Conservation (phyloP, 2,113 vertebrate genomes). For the Pelecanus crispus region DNA sequence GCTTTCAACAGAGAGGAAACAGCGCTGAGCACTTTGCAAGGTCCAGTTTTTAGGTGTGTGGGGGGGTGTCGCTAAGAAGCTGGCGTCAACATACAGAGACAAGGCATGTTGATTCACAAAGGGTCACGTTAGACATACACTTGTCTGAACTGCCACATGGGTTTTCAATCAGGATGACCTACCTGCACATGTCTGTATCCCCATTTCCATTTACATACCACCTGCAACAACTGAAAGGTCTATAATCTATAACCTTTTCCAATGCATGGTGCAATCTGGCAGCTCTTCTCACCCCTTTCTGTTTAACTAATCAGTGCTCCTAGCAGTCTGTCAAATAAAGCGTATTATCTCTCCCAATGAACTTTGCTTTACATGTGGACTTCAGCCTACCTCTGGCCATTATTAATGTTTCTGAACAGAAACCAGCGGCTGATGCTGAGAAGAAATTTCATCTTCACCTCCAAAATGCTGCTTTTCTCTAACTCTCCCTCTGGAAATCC, state of each 20-base stretch:
- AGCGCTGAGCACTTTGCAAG: neutral
- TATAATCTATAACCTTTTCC: neutral
- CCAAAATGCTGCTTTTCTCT: neutral
- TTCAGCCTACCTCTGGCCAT: neutral
- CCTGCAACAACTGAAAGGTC: neutral
- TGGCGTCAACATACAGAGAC: neutral
- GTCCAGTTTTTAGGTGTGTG: neutral
- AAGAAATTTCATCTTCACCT: neutral
- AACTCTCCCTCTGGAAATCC: neutral
- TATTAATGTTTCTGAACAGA: neutral
- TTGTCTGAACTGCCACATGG: neutral
- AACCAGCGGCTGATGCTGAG: neutral
- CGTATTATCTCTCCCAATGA: neutral
- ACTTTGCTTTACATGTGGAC: neutral
- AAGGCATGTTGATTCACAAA: neutral
- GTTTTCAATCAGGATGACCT: neutral
- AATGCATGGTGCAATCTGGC: neutral
- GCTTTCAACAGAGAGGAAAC: neutral
- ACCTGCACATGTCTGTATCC: rapidly evolving
- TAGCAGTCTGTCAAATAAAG: neutral
- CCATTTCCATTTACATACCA: neutral
- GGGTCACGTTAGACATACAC: neutral
- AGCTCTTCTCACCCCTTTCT: neutral
- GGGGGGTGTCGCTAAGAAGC: neutral
- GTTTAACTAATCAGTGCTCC: neutral